Percentiles rank a stretch among this genome's conserved stretches.
phyloP scores from a whole-genome alignment of 2,113 vertebrate species.

The Ginglymostoma cirratum region DNA sequence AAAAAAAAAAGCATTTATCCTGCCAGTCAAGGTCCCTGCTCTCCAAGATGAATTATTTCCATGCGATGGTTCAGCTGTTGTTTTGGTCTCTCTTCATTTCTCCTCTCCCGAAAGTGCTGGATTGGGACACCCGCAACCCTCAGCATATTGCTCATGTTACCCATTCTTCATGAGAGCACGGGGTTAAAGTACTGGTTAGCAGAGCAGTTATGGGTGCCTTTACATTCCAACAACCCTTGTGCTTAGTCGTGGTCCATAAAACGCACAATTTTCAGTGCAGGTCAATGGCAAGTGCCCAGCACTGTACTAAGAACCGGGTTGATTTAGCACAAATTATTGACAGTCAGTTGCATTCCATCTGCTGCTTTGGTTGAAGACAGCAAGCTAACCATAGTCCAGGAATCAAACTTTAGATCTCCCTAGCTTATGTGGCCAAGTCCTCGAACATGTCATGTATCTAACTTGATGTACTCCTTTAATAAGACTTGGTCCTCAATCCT shows the following conservation, averaged over 20 bases:
- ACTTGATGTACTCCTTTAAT: background rate
- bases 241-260: background rate
- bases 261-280: background rate
- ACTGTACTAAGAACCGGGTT: background rate
- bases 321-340: background rate
- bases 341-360: background rate
- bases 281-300: background rate
- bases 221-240: background rate
- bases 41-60: constrained; percentile 39
- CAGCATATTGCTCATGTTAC: background rate
- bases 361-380: background rate
- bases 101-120: background rate
- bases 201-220: background rate
- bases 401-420: background rate
- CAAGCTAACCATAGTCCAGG: background rate
- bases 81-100: constrained; percentile 37
- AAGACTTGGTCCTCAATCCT: background rate
- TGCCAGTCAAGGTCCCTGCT: constrained; percentile 39
- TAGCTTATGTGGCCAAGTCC: background rate
- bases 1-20: constrained; percentile 38
- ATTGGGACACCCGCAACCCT: background rate
- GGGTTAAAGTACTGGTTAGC: background rate
- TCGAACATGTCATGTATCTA: background rate
- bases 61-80: constrained; percentile 37
- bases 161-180: constrained; percentile 22